Percentiles rank a stretch among this genome's conserved stretches.
Conservation (phyloP, 2,113 vertebrate species). For the Coregonus clupeaformis region DNA sequence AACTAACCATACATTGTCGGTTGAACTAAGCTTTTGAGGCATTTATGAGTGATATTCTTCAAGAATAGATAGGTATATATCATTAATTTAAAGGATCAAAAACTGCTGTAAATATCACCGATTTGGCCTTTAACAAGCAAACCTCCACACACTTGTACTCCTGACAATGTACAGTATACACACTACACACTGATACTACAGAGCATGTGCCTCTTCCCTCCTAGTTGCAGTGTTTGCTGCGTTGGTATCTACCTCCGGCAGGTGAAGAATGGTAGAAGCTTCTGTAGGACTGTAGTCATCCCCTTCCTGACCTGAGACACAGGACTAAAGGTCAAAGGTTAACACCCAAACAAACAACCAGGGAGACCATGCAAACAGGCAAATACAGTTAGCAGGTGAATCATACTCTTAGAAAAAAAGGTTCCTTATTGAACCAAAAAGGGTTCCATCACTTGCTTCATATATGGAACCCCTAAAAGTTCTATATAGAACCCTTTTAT, state of each 20-base stretch:
- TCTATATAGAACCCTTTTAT: no score
- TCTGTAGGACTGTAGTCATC: conserved; percentile 8
- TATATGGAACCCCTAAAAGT: no score
- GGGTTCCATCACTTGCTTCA: no score
- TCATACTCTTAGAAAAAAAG: no score
- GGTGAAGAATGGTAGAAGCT: background rate
- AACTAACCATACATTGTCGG: no score
- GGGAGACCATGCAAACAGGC: no score
- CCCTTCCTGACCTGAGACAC: conserved; percentile 19
- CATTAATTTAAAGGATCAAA: background rate
- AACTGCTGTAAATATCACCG: background rate
- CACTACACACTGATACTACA: background rate
- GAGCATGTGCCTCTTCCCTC: background rate
- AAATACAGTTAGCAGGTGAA: no score
- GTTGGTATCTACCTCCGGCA: conserved; percentile 11
- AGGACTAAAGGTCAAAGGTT: background rate
- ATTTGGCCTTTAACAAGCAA: background rate
- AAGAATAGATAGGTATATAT: background rate
- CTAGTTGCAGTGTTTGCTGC: conserved; percentile 32
- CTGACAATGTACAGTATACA: no score
- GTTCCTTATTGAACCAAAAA: no score
- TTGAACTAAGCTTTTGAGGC: no score
- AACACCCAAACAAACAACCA: background rate
- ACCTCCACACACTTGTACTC: background rate
- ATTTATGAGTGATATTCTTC: no score